phyloP scores from a whole-genome alignment of 2,888 invertebrate species.

The Crossocerus cetratus region DNA sequence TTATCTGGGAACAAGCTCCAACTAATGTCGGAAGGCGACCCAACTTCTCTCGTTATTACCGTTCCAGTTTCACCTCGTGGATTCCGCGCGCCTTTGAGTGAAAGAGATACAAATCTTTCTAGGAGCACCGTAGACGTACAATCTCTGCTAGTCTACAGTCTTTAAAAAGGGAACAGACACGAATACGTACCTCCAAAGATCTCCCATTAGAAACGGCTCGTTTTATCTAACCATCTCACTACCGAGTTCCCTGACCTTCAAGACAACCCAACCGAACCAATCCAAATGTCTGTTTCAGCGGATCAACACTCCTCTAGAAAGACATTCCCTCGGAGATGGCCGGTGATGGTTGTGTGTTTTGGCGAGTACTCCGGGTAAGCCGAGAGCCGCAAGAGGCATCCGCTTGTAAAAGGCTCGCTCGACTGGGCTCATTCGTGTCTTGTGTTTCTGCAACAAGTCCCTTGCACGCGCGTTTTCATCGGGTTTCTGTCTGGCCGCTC shows the following conservation, averaged over 20 bases:
- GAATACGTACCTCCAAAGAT: too few species aligned
- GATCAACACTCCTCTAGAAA: too few species aligned
- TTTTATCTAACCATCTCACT: too few species aligned
- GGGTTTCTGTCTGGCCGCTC: slow-evolving; percentile 21
- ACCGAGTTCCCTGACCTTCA: too few species aligned
- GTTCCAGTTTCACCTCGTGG: slow-evolving; percentile 30
- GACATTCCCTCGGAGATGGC: background rate
- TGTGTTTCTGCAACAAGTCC: slow-evolving; percentile 34
- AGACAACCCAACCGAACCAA: too few species aligned
- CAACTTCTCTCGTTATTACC: slow-evolving; percentile 47
- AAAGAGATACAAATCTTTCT: background rate
- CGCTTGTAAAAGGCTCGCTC: slow-evolving; percentile 21
- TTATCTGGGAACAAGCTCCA: slow-evolving; percentile 69
- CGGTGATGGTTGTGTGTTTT: slow-evolving; percentile 5
- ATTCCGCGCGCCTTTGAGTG: slow-evolving; percentile 5
- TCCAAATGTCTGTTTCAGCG: too few species aligned
- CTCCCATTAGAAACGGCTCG: too few species aligned
- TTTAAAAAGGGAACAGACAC: too few species aligned
- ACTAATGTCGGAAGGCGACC: slow-evolving; percentile 70
- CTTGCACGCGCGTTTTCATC: slow-evolving; percentile 27
- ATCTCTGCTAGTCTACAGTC: background rate
- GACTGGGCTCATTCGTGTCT: slow-evolving; percentile 22
- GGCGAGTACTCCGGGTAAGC: slow-evolving; percentile 17
- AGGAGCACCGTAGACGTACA: background rate
- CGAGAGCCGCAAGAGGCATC: slow-evolving; percentile 12